A percentile compares a stretch with the other conserved stretches of the same genome.
Evolutionary conservation across 1,140 invertebrate species (phyloP).

Genomic region (Thrips palmi): DNA sequence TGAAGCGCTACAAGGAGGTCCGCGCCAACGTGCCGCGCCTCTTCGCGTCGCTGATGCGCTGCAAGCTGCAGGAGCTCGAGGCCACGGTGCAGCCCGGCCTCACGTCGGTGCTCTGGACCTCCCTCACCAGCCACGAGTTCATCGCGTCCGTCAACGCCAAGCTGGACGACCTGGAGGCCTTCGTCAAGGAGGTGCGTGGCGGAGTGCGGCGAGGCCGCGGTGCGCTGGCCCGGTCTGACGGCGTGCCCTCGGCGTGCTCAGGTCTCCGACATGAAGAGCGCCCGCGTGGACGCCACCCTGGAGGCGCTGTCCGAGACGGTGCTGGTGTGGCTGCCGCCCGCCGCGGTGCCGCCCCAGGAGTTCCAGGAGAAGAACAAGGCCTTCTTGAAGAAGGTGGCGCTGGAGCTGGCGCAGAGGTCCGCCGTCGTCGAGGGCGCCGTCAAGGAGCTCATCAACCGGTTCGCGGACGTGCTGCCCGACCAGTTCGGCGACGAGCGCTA

Average conservation of each 20-base stretch:
- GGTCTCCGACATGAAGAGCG: constrained; percentile 55
- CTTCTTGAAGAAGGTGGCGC: constrained; percentile 19
- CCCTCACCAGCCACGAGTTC: constrained; percentile 45
- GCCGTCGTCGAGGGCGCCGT: constrained; percentile 40
- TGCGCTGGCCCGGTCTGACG: no score
- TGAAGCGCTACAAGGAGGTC: constrained; percentile 34
- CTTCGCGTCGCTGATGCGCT: constrained; percentile 46
- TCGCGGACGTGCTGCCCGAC: constrained; percentile 35
- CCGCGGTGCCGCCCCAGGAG: constrained; percentile 39
- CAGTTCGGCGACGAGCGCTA: constrained; percentile 33
- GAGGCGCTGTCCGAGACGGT: constrained; percentile 38
- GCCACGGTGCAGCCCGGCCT: constrained; percentile 54
- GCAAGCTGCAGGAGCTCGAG: constrained; percentile 45
- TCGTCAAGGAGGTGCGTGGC: constrained; percentile 34
- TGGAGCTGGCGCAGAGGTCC: constrained; percentile 35
- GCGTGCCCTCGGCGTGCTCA: no score
- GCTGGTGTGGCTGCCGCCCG: constrained; percentile 42
- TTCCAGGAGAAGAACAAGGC: constrained; percentile 44
- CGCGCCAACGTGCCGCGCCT: constrained; percentile 32
- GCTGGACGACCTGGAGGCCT: constrained; percentile 44
- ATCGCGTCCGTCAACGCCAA: constrained; percentile 34
- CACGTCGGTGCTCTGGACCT: constrained; percentile 61
- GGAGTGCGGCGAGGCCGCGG: no score
- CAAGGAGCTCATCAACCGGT: constrained; percentile 48
- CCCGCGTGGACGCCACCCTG: constrained; percentile 50